These are phyloP conservation scores for Tragelaphus eurycerus DNA, from an alignment of 2,797 vertebrate genomes.

Conservation along the genomic window DNA sequence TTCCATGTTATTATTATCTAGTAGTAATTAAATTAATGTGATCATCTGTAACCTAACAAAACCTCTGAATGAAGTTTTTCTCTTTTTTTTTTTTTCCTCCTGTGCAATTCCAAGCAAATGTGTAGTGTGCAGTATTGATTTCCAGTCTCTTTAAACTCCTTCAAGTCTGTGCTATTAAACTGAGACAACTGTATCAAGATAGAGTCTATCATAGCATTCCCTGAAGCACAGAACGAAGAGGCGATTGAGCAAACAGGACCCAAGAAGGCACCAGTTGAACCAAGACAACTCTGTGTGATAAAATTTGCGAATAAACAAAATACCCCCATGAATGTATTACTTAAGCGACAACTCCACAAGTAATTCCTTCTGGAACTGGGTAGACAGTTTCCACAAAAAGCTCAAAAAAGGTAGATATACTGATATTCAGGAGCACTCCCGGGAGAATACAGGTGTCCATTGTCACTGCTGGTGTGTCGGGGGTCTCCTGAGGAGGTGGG, in stretches of 20 bases:
- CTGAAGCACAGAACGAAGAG: slow-evolving; percentile 95
- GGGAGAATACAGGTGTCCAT: slow-evolving; percentile 95
- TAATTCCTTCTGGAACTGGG: slow-evolving; percentile 98
- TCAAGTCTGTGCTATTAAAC: slow-evolving; percentile 82
- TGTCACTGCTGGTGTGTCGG: slow-evolving; percentile 84
- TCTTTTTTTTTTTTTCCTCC: slow-evolving; percentile 55
- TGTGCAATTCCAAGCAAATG: slow-evolving; percentile 83
- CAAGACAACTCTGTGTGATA: slow-evolving; percentile 95
- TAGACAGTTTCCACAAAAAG: slow-evolving; percentile 98
- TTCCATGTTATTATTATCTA: slow-evolving; percentile 55
- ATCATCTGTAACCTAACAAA: slow-evolving; percentile 69
- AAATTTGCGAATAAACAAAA: slow-evolving; percentile 96
- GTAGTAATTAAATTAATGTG: slow-evolving; percentile 67
- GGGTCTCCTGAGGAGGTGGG: background rate
- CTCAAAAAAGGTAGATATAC: slow-evolving; percentile 97
- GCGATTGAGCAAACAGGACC: slow-evolving; percentile 95
- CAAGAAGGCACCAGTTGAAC: slow-evolving; percentile 98
- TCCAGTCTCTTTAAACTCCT: slow-evolving; percentile 71
- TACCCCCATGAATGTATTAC: slow-evolving; percentile 94
- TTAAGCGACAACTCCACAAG: slow-evolving; percentile 96
- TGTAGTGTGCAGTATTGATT: slow-evolving; percentile 69
- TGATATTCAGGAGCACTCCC: slow-evolving; percentile 97
- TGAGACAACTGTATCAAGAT: slow-evolving; percentile 96
- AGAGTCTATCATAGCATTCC: slow-evolving; percentile 97
- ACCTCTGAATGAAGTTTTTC: slow-evolving; percentile 60